A percentile compares a stretch with the other conserved stretches of the same genome.
phyloP scores from a whole-genome alignment of 1,140 invertebrate genomes.

The Adoxophyes honmai region DNA sequence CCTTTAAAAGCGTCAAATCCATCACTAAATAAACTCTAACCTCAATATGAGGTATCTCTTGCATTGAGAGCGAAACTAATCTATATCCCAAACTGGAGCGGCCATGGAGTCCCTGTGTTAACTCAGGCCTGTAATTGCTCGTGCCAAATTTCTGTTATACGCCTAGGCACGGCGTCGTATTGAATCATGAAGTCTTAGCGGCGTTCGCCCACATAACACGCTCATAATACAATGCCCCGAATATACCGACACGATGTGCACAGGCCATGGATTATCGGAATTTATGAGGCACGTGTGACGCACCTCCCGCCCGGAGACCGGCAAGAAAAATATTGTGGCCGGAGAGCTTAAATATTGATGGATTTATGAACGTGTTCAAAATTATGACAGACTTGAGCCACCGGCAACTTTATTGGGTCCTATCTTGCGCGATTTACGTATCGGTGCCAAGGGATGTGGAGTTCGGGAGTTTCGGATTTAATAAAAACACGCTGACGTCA shows the following conservation, averaged over 20 bases:
- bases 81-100: background rate
- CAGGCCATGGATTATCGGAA: conserved; percentile 67
- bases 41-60: too few relatives aligned
- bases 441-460: background rate
- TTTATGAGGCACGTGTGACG: conserved; percentile 72
- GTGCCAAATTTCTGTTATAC: conserved; percentile 9
- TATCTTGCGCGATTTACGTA: conserved; percentile 62
- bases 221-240: conserved; percentile 66
- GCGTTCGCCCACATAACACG: conserved; percentile 62
- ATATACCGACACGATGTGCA: conserved; percentile 55
- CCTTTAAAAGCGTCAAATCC: too few relatives aligned
- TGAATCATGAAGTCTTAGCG: conserved; percentile 69
- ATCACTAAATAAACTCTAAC: too few relatives aligned
- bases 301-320: conserved; percentile 48
- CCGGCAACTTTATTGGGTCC: conserved; percentile 71
- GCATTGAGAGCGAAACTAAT: background rate
- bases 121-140: background rate
- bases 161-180: conserved; percentile 16
- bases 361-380: conserved; percentile 74
- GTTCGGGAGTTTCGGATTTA: too few relatives aligned
- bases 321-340: conserved; percentile 71
- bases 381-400: conserved; percentile 69
- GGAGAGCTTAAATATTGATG: conserved; percentile 72
- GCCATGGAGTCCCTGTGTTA: background rate
- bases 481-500: too few relatives aligned